Base-by-base conservation (phyloP, 2,797 vertebrate genomes). In the Avahi laniger region DNA sequence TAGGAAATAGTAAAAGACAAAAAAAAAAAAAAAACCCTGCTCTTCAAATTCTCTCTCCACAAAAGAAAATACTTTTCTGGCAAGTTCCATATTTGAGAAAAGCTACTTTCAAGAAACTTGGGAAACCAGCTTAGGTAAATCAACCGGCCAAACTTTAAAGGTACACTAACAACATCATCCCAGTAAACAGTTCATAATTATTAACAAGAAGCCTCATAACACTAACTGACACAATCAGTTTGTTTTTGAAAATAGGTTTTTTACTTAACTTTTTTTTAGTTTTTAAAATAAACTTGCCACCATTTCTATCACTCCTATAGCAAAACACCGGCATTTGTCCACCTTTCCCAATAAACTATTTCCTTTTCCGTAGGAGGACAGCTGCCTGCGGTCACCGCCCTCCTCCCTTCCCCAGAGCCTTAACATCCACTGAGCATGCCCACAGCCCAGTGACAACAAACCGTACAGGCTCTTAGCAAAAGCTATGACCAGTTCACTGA, bases 21-120 rank as follows among this genome's bases (percentile, higher is more conserved):
- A 72, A 17, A 67, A 43, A 67, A 17, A n/a, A 15, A 65, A 8
- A 26, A 67, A 59, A 61, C 20, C 1, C 17, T 54, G 43, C 26
- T 72, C 26, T 72, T 73, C 82, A 63, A 84, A 70, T 57, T 92
- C 65, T 92, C 43, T 46, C 33, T 26, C 30, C 33, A 73, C 17
- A 54, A 48, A 87, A 87, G 35, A 83, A 61, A 73, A 76, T 11
- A 67, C 22, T 84, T 73, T 89, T 81, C 81, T 81, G 38, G 33
- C 48, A 95, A 92, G 69, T 61, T 96, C 41, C n/a, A 1, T 46
- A 46, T 79, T 92, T 57, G 18, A 72, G 50, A 95, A 50, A 90
- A 92, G 28, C 43, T 41, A 72, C 63, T 73, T 48, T 41, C 54
- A 93, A 83, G 17, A 50, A 33, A 79, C 12, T 17, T 41, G 35